A percentile compares a stretch with the other conserved stretches of the same genome.
These are phyloP conservation scores for Ectropis grisescens DNA, from an alignment of 1,140 invertebrate species.

Conservation along the genomic window DNA sequence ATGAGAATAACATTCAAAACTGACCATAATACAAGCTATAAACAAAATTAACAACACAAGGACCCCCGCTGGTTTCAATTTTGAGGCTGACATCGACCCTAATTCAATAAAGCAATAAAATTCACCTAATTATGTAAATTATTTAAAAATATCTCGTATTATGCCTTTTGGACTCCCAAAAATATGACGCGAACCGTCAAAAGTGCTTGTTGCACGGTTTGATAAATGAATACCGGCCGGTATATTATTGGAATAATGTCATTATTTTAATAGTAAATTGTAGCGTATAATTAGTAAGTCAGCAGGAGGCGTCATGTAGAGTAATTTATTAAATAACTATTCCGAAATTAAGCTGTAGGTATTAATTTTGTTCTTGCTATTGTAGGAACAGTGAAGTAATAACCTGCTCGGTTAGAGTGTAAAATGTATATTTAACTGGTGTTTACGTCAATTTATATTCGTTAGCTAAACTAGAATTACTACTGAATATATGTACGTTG, in stretches of 20 bases:
- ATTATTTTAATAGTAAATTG: constrained; percentile 36
- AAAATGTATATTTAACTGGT: too few species aligned
- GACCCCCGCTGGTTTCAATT: constrained; percentile 63
- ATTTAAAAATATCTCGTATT: constrained; percentile 56
- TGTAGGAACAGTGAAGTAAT: too few species aligned
- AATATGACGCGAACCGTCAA: constrained; percentile 53
- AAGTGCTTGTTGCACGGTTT: constrained; percentile 29
- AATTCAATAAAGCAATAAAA: constrained; percentile 71
- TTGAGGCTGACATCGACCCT: constrained; percentile 64
- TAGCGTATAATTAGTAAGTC: constrained; percentile 26
- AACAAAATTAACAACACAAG: constrained; percentile 69
- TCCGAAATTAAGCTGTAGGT: background rate
- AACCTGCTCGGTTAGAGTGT: too few species aligned
- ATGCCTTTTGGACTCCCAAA: constrained; percentile 47
- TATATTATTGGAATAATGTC: constrained; percentile 25
- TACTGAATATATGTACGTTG: too few species aligned
- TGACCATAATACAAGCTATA: constrained; percentile 64
- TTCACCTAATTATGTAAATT: constrained; percentile 70
- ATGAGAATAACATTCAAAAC: constrained; percentile 58
- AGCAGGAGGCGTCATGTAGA: constrained; percentile 17
- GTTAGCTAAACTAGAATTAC: too few species aligned
- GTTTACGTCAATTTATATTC: too few species aligned
- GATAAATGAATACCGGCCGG: constrained; percentile 37
- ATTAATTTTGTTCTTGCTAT: constrained; percentile 3
- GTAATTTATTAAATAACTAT: constrained; percentile 11